These are phyloP conservation scores for Andricus grossulariae DNA, from an alignment of 1,140 invertebrate species.

Conservation along the genomic window DNA sequence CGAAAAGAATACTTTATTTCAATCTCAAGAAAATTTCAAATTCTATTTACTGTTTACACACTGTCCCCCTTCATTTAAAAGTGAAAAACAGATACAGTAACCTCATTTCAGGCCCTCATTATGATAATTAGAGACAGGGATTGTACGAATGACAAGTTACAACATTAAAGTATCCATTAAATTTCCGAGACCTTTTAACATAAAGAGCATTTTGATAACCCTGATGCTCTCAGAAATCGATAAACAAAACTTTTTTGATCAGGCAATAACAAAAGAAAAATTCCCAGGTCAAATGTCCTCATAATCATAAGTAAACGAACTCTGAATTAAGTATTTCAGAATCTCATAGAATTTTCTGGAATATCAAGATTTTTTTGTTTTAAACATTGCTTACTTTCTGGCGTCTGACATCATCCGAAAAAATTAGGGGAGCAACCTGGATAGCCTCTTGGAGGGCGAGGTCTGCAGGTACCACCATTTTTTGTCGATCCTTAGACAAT, in stretches of 20 bases:
- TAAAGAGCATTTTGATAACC: slow-evolving; percentile 20
- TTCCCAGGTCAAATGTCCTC: slow-evolving; percentile 10
- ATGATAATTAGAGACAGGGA: slow-evolving; percentile 1
- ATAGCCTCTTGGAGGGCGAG: slow-evolving; percentile 67
- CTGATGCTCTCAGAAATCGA: neutral
- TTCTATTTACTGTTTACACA: too few species aligned
- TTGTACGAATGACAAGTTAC: neutral
- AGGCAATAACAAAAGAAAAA: slow-evolving; percentile 5
- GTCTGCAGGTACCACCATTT: slow-evolving; percentile 66
- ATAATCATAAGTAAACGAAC: neutral
- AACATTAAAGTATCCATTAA: neutral
- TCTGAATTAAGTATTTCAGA: neutral
- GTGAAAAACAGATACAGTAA: too few species aligned
- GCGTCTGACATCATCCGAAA: slow-evolving; percentile 65
- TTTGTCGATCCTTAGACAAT: slow-evolving; percentile 38
- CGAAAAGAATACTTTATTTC: too few species aligned
- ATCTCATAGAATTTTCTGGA: neutral
- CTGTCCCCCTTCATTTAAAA: too few species aligned
- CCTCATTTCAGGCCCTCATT: neutral
- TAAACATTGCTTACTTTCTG: slow-evolving; percentile 62
- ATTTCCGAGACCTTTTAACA: neutral
- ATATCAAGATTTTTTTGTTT: neutral
- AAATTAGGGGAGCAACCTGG: slow-evolving; percentile 64
- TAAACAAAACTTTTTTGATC: slow-evolving; percentile 6
- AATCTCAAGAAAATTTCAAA: too few species aligned